Base-by-base conservation (phyloP, 2,113 vertebrate genomes). In the Pelecanoides urinatrix region DNA sequence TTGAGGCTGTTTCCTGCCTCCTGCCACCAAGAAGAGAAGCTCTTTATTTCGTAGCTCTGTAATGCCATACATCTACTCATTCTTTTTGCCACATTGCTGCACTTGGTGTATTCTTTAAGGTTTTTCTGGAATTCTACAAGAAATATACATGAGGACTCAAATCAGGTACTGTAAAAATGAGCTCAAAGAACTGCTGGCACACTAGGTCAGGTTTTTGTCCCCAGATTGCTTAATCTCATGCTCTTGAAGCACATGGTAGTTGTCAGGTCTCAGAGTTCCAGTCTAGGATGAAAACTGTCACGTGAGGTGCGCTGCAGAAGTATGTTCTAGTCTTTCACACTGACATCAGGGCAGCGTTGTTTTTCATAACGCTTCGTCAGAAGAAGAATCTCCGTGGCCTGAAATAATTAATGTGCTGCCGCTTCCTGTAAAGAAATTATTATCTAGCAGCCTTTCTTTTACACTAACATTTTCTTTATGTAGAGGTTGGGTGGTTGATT, bases 251-350 rank as follows among this genome's bases (percentile, higher is more conserved):
- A 8, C 27, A 0, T 5, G 32, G 56, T 25, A 9, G 1, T 18
- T 29, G 11, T 19, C 29, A 58, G 61, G 12, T n/a, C 73, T 50
- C 47, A 82, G 73, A 36, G 4, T 6, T 68, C n/a, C 59, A 7
- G 19, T 7, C 21, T 10, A 6, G 95, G 44, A 1, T 77, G 82
- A 16, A 22, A 34, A 1, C 29, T 21, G 5, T 56, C 40, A 3
- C 1, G 1, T 1, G 0, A 13, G 76, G 30, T 30, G 36, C 29
- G 0, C 66, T 50, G 63, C 76, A 56, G 18, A 8, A 25, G 9
- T 4, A 4, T 11, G 15, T 6, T 11, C 53, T 36, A 7, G 29
- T 6, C 81, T 68, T 58, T 14, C 18, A 8, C 16, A 0, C 49
- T 34, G 14, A 1, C 67, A 18, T 27, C 58, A 49, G 58, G 79